A percentile compares a stretch with the other conserved stretches of the same genome.
phyloP scores from a whole-genome alignment of 2,888 invertebrate genomes.

The Apantesis nais region DNA sequence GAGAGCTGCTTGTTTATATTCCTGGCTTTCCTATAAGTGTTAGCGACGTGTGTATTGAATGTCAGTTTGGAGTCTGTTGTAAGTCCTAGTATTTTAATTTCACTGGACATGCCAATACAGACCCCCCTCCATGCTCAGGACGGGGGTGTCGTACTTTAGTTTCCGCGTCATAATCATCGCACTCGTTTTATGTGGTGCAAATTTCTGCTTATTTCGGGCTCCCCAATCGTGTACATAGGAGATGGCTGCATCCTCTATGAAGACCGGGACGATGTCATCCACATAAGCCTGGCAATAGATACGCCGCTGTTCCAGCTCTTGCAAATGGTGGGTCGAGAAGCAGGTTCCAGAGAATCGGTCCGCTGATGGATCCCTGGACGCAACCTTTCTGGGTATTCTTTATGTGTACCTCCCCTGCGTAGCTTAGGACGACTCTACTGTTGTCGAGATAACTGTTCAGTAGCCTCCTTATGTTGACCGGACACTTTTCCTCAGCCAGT shows the following conservation, averaged over 20 bases:
- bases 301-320: background rate
- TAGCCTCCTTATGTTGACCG: background rate
- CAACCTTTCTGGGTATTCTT: conserved; percentile 7
- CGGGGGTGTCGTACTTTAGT: background rate
- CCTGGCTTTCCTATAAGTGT: too few relatives aligned
- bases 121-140: background rate
- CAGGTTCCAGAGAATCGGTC: conserved; percentile 7
- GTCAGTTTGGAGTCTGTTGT: background rate
- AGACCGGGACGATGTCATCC: background rate
- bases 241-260: background rate
- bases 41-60: background rate
- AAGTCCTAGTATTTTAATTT: background rate
- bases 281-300: background rate
- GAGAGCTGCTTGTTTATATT: too few relatives aligned
- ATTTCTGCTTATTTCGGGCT: background rate
- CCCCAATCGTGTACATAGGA: background rate
- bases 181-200: background rate
- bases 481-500: too few relatives aligned
- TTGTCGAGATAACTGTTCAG: conserved; percentile 23
- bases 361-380: conserved; percentile 20
- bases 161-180: background rate
- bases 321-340: background rate
- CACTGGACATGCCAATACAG: background rate
- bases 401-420: conserved; percentile 5
- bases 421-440: conserved; percentile 3